Evolutionary conservation across 2,113 vertebrate genomes (phyloP).

Genomic region (Notothenia coriiceps): DNA sequence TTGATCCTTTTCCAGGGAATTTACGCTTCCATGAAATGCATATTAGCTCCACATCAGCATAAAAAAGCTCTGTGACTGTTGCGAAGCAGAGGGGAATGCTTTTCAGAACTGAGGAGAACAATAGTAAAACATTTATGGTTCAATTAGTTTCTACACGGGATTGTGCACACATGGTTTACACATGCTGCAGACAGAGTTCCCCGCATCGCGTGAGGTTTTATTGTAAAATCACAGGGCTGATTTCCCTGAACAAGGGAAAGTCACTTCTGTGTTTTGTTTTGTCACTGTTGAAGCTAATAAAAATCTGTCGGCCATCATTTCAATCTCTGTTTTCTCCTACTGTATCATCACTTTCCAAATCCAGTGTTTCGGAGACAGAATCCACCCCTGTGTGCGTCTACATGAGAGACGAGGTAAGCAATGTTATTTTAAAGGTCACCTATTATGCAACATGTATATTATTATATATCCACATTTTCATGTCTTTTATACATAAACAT

Average conservation of each 20-base stretch:
- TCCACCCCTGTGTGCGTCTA: conserved; percentile 83
- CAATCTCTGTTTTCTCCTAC: not conserved
- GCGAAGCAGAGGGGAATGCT: conserved; percentile 43
- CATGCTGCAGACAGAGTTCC: conserved; percentile 56
- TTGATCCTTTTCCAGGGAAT: conserved; percentile 72
- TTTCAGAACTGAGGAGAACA: conserved; percentile 58
- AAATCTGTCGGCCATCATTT: conserved; percentile 7
- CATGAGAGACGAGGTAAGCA: conserved; percentile 84
- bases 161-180: conserved; percentile 69
- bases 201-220: conserved; percentile 40
- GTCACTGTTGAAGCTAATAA: conserved; percentile 27
- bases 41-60: conserved; percentile 40
- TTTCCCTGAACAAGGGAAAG: conserved; percentile 27
- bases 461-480: too few relatives aligned
- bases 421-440: conserved; percentile 4
- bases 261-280: conserved; percentile 43
- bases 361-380: conserved; percentile 67
- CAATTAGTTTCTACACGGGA: conserved; percentile 59
- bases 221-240: conserved; percentile 39
- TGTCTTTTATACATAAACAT: too few relatives aligned
- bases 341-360: conserved; percentile 4
- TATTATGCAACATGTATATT: too few relatives aligned
- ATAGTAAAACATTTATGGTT: conserved; percentile 74
- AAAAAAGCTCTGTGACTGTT: conserved; percentile 55
- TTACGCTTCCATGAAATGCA: conserved; percentile 65